These are phyloP conservation scores for Pimpla rufipes DNA, from an alignment of 2,888 invertebrate genomes.

Conservation along the genomic window DNA sequence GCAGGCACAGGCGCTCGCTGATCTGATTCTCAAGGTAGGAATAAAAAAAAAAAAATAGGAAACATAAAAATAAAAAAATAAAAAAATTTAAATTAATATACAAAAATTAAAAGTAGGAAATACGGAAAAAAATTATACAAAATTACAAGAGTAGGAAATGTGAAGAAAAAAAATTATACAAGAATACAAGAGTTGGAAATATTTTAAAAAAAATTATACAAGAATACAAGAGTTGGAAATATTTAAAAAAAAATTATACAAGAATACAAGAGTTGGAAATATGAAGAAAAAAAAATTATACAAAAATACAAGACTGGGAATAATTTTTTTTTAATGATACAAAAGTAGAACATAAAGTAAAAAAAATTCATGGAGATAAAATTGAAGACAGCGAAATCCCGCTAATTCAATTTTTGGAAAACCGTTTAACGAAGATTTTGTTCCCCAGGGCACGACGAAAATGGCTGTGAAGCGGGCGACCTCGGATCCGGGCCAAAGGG, in stretches of 20 bases:
- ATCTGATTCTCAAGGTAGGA: constrained; percentile 90
- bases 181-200: too few relatives aligned
- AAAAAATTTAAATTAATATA: background rate
- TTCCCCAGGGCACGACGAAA: constrained; percentile 83
- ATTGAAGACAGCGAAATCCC: constrained; percentile 13
- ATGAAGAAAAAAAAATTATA: constrained; percentile 6
- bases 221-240: too few relatives aligned
- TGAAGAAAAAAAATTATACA: background rate
- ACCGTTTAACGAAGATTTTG: constrained; percentile 8
- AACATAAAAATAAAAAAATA: background rate
- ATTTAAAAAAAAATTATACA: too few relatives aligned
- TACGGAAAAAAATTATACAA: too few relatives aligned
- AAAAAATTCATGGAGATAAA: too few relatives aligned
- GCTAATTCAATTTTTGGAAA: constrained; percentile 1
- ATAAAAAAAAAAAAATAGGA: constrained; percentile 85
- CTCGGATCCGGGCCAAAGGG: constrained; percentile 90
- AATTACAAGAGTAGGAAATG: too few relatives aligned
- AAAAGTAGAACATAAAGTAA: too few relatives aligned
- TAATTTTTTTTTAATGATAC: too few relatives aligned
- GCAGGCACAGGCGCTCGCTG: constrained; percentile 93
- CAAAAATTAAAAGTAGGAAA: too few relatives aligned
- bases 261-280: too few relatives aligned
- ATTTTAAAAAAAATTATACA: too few relatives aligned
- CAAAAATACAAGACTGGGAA: too few relatives aligned
- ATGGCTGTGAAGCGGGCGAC: constrained; percentile 91